phyloP scores from a whole-genome alignment of 2,888 invertebrate genomes.

The Eristalis arbustorum region DNA sequence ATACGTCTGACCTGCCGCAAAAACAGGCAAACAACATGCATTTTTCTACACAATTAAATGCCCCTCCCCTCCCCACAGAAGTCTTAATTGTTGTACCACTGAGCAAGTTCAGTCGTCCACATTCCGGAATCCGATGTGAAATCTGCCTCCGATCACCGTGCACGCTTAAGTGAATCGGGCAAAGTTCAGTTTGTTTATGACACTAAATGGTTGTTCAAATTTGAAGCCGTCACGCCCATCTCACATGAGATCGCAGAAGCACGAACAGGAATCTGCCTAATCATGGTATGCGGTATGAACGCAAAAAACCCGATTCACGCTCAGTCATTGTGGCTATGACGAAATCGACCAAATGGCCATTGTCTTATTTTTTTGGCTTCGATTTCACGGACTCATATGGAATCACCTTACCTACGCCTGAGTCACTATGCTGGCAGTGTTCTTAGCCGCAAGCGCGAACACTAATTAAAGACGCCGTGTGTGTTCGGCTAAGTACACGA shows the following conservation, averaged over 20 bases:
- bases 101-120: background rate
- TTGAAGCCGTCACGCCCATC: background rate
- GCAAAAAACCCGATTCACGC: background rate
- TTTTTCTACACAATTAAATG: too few species aligned
- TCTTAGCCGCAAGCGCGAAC: background rate
- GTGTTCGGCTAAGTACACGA: background rate
- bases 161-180: background rate
- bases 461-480: background rate
- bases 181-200: background rate
- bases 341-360: background rate
- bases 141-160: too few species aligned
- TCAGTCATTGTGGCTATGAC: slow-evolving; percentile 4
- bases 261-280: slow-evolving; percentile 9
- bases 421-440: background rate
- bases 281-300: background rate
- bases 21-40: too few species aligned
- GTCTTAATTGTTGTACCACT: too few species aligned
- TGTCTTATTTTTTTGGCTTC: background rate
- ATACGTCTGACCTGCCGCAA: too few species aligned
- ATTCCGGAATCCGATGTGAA: background rate
- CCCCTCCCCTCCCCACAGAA: too few species aligned
- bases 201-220: background rate
- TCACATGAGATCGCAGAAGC: background rate
- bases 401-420: background rate
- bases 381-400: background rate